A percentile compares a stretch with the other conserved stretches of the same genome.
Conservation (phyloP, 2,113 vertebrate genomes). For the Eleginops maclovinus region DNA sequence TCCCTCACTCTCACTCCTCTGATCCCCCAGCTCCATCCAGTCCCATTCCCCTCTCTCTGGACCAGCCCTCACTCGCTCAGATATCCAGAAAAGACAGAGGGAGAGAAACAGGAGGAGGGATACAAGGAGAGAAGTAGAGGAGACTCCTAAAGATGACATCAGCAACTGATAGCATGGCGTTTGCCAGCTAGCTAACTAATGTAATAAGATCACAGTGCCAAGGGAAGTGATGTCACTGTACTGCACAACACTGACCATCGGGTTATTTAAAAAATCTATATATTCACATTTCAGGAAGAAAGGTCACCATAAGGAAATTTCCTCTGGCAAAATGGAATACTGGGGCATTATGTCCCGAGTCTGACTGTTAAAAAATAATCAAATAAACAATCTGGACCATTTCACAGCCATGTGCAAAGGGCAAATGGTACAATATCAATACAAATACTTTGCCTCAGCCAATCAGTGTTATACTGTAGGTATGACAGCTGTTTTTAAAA, state of each 20-base stretch:
- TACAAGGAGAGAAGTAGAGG: constrained; percentile 17
- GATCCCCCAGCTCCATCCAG: constrained; percentile 48
- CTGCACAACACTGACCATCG: neutral
- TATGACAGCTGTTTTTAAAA: constrained; percentile 1
- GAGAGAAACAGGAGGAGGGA: constrained; percentile 22
- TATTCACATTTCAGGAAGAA: constrained; percentile 10
- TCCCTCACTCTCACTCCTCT: constrained; percentile 44
- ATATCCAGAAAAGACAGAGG: constrained; percentile 43
- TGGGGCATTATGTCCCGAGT: neutral
- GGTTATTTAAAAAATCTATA: no score
- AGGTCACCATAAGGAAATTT: neutral
- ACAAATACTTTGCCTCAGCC: constrained; percentile 1
- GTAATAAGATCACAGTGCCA: constrained; percentile 48
- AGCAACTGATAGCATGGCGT: constrained; percentile 42
- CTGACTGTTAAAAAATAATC: constrained; percentile 2
- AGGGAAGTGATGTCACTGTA: neutral
- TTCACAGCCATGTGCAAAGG: neutral
- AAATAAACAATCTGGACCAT: neutral
- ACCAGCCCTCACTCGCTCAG: constrained; percentile 59
- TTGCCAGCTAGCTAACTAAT: constrained; percentile 57
- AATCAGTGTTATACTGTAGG: neutral
- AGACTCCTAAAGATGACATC: constrained; percentile 70
- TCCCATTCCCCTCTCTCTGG: constrained; percentile 27
- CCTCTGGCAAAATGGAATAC: neutral
- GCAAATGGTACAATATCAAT: constrained; percentile 9